A percentile compares a stretch with the other conserved stretches of the same genome.
phyloP scores from a whole-genome alignment of 2,797 vertebrate genomes.

The Hippocampus kuda region DNA sequence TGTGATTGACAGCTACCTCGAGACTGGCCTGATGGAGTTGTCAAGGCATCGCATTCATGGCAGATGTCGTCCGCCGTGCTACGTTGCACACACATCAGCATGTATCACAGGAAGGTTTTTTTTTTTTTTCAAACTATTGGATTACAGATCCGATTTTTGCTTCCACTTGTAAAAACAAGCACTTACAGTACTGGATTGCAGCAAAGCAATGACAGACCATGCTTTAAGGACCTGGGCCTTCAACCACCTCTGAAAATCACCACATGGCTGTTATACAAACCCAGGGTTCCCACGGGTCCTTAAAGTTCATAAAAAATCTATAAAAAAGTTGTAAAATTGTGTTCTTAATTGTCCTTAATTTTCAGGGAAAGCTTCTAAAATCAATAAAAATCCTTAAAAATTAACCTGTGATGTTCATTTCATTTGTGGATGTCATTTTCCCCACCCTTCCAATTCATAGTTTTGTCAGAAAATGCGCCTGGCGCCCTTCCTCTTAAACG shows the following conservation, averaged over 20 bases:
- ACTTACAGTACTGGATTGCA: constrained; percentile 31
- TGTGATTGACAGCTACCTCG: constrained; percentile 99
- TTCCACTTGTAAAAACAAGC: constrained; percentile 53
- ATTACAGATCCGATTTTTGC: constrained; percentile 2
- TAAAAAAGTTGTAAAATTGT: too few relatives aligned
- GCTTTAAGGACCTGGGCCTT: neutral
- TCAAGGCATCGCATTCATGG: constrained; percentile 79
- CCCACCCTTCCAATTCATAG: too few relatives aligned
- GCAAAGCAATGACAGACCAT: neutral
- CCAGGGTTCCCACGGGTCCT: too few relatives aligned
- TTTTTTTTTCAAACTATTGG: constrained; percentile 25
- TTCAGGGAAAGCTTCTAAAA: too few relatives aligned
- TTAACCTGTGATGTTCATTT: too few relatives aligned
- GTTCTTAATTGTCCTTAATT: too few relatives aligned
- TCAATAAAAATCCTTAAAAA: too few relatives aligned
- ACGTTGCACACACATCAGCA: constrained; percentile 53
- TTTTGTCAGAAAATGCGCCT: too few relatives aligned
- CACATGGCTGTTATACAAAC: too few relatives aligned
- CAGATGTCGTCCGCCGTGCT: constrained; percentile 70
- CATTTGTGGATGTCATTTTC: too few relatives aligned
- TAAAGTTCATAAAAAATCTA: too few relatives aligned
- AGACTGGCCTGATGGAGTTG: constrained; percentile 98
- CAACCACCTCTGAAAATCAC: neutral
- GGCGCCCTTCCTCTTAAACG: too few relatives aligned
- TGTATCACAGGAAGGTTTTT: neutral